Conservation (phyloP, 2,888 invertebrate species). For the Crioceris asparagi region DNA sequence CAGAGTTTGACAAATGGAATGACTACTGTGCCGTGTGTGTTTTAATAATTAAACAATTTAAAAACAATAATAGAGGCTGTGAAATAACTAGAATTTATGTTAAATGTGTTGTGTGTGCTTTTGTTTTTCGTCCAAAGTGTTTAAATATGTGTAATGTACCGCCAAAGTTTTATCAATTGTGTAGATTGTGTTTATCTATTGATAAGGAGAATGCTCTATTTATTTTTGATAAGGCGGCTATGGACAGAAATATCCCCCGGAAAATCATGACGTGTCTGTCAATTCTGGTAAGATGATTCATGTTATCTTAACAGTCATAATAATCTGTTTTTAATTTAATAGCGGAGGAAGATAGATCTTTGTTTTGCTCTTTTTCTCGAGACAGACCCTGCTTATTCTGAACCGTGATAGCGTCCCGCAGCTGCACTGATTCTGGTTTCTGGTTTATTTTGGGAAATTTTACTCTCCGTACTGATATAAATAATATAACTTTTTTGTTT, state of each 20-base stretch:
- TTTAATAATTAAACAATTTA: constrained; percentile 22
- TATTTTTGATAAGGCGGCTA: constrained; percentile 66
- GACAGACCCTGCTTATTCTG: constrained; percentile 14
- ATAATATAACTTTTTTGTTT: constrained; percentile 31
- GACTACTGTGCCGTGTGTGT: constrained; percentile 28
- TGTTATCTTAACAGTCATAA: constrained; percentile 16
- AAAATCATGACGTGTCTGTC: constrained; percentile 69
- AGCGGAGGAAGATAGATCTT: constrained; percentile 15
- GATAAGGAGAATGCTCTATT: constrained; percentile 53
- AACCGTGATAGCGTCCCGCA: constrained; percentile 22
- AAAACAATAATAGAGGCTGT: constrained; percentile 36
- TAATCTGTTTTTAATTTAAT: constrained; percentile 24
- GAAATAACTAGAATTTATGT: constrained; percentile 30
- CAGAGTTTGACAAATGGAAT: constrained; percentile 30
- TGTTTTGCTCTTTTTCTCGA: constrained; percentile 14
- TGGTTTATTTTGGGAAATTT: constrained; percentile 26
- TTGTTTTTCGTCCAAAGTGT: constrained; percentile 34
- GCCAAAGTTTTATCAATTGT: constrained; percentile 86
- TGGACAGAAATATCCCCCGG: constrained; percentile 46
- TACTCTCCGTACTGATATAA: constrained; percentile 31
- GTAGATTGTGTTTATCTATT: constrained; percentile 82
- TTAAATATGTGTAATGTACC: constrained; percentile 77
- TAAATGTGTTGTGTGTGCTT: constrained; percentile 34
- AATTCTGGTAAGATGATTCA: constrained; percentile 58
- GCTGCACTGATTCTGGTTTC: constrained; percentile 27